Conservation (phyloP, 2,797 vertebrate genomes). For the Paramormyrops hopkinsi region DNA sequence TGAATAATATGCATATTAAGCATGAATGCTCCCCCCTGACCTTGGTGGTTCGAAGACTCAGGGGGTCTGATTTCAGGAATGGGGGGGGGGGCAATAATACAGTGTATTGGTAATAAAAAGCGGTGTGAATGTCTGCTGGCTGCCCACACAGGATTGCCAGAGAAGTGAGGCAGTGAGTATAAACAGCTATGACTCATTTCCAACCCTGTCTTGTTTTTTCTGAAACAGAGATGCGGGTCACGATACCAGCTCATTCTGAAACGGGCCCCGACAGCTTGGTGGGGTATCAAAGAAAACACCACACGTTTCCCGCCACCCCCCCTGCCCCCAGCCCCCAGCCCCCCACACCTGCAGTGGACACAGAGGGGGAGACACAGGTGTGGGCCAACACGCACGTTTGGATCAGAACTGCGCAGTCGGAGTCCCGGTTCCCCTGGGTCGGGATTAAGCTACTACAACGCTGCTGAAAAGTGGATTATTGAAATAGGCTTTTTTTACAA, state of each 20-base stretch:
- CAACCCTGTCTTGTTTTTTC: slow-evolving; percentile 12
- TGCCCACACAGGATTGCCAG: neutral
- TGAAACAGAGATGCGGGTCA: slow-evolving; percentile 15
- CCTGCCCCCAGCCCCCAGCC: neutral
- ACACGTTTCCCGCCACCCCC: neutral
- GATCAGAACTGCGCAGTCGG: neutral
- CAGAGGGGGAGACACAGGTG: neutral
- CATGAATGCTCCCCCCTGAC: neutral
- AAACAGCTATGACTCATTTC: slow-evolving; percentile 17
- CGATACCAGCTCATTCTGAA: slow-evolving; percentile 15
- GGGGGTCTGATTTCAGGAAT: neutral
- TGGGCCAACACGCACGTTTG: neutral
- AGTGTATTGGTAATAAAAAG: neutral
- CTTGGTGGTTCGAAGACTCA: neutral
- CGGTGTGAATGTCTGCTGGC: neutral
- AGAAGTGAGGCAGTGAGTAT: neutral
- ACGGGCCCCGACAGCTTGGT: neutral
- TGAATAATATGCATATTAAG: neutral
- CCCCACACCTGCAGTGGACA: neutral
- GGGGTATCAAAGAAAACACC: neutral
- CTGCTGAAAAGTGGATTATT: neutral
- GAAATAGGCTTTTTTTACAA: neutral
- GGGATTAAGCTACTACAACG: neutral
- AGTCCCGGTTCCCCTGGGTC: neutral
- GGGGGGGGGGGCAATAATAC: neutral